Conservation (phyloP, 2,888 invertebrate species). For the Drosophila pseudotakahashii region DNA sequence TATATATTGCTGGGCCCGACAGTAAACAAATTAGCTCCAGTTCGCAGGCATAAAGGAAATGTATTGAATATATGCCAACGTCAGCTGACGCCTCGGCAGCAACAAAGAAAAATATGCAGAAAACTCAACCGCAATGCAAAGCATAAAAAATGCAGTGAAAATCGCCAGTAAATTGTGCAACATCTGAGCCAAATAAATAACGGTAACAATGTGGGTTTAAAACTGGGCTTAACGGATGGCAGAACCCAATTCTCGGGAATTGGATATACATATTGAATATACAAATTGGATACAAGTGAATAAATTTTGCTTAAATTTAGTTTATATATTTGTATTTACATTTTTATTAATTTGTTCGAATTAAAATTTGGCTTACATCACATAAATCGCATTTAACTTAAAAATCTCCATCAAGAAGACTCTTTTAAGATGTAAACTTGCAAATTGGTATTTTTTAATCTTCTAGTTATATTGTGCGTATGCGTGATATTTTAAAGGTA, state of each 20-base stretch:
- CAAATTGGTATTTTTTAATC: too few relatives aligned
- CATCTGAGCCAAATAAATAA: slow-evolving; percentile 75
- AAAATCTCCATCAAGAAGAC: too few relatives aligned
- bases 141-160: slow-evolving; percentile 36
- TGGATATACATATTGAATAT: neutral
- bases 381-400: too few relatives aligned
- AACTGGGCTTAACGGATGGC: neutral
- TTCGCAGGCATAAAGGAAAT: slow-evolving; percentile 63
- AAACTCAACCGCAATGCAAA: slow-evolving; percentile 57
- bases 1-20: slow-evolving; percentile 38
- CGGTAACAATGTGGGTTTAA: slow-evolving; percentile 18
- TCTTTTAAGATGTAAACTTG: too few relatives aligned
- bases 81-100: slow-evolving; percentile 68
- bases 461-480: neutral
- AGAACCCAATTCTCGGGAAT: neutral
- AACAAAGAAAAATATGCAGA: slow-evolving; percentile 21
- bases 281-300: neutral
- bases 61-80: slow-evolving; percentile 75
- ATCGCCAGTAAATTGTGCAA: slow-evolving; percentile 65
- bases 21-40: slow-evolving; percentile 76
- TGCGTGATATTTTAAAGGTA: neutral
- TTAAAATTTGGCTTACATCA: too few relatives aligned
- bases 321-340: neutral
- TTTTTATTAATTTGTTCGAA: neutral
- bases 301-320: neutral